Evolutionary conservation across 2,888 invertebrate species (phyloP), one percentile per base, ranked within the genome.

Genomic region (Pristionchus fissidentatus): DNA sequence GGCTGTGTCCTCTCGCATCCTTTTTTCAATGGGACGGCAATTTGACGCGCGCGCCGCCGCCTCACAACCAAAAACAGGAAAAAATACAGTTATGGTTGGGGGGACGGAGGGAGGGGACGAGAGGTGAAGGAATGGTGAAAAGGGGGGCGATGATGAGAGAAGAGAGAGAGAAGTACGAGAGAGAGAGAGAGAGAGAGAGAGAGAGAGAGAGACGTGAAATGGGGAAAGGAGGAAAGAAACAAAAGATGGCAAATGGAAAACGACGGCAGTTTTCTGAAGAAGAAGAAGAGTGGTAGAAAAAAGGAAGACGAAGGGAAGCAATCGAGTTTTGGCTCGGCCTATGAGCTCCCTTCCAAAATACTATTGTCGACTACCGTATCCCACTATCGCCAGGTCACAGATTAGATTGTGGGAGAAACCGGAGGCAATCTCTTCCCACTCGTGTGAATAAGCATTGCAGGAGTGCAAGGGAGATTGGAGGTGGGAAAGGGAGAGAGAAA

Each of bases 241-340:
- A 49, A 77, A 77, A 49, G 49, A 49, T 77, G 75, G 49, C 49
- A 77, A 49, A 77, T 77, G 75, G 75, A 49, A 77, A 77, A 77
- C 49, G 75, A 77, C 46, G 49, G 29, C n/a, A 19, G 15, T 70
- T 70, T 70, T 43, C 43, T 22, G n/a, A 43, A 41, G 43, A 41
- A 41, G 41, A 7, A 35, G 43, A 41, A n/a, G n/a, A n/a, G n/a
- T n/a, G n/a, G n/a, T n/a, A n/a, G n/a, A n/a, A n/a, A n/a, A 57
- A 52, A 55, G 60, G 57, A 46, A 22, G 78, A 43, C 41, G 55
- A 49, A 70, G 75, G 19, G 46, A 62, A 57, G 81, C 38, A 82
- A 81, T 83, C 70, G 15, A 32, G 41, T 70, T 32, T 35, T 41
- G n/a, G 10, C 70, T 70, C 15, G 62, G 62, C 7, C 29, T 4